Base-by-base conservation (phyloP, 2,113 vertebrate genomes). In the Vanacampus margaritifer region DNA sequence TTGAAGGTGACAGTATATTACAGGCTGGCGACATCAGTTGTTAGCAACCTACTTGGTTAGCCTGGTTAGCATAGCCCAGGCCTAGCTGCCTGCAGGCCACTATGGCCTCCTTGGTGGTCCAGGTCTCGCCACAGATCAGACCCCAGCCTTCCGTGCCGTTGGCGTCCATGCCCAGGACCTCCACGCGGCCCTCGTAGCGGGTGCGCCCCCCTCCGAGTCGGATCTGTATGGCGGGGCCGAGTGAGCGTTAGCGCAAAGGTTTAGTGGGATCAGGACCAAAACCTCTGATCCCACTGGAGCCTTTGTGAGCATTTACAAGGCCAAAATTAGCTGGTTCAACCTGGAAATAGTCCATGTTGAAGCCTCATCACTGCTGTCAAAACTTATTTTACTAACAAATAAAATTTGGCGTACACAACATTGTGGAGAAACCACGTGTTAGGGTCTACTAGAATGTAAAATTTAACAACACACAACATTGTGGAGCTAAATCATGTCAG, bases 11-110 rank as follows among this genome's bases (percentile, higher is more conserved):
- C 45, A 5, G 16, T 45, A 16, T 17, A 16, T 45, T 41, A 10
- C 11, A 41, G 12, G 43, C 43, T 1, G 16, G 43, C 16, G 21
- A 13, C 37, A n/a, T 24, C 21, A 45, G 8, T 32, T 72, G 78
- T 79, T 86, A 87, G 69, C 65, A 28, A 93, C 96, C 91, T 94
- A 98, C 97, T 95, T 96, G 90, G 72, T 96, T 84, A 75, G 93
- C 95, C 16, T 96, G 94, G 91, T 93, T 97, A 89, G 95, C 93
- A 54, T 94, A 98, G 90, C 96, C 97, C 79, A 97, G 89, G 67
- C 95, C 95, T 67, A 98, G 92, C 88, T 98, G 97, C 87, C 95
- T 94, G 87, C 97, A 98, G 81, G 86, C 94, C 87, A 97, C 94
- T 88, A 91, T 93, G 36, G 95, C 95, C 83, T 98, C 95, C 79